Conservation (phyloP, 2,888 invertebrate species). For the Hirudinaria manillensis region DNA sequence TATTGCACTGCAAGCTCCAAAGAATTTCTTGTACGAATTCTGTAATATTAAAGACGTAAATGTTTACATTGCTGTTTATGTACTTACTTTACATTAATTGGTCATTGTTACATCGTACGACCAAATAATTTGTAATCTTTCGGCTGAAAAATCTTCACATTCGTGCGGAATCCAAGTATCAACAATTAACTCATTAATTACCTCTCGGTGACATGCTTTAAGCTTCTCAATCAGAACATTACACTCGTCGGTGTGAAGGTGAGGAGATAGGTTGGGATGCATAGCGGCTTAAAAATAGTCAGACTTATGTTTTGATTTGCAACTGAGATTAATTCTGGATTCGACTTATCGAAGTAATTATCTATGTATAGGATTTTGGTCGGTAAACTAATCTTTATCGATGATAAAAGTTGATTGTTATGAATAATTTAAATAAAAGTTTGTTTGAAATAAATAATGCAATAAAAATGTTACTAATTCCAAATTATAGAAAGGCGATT, state of each 20-base stretch:
- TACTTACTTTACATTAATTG: neutral
- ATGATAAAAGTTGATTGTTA: no score
- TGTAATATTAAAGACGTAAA: constrained; percentile 4
- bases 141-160: neutral
- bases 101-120: no score
- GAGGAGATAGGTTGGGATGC: constrained; percentile 22
- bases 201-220: constrained; percentile 10
- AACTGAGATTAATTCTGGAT: no score
- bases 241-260: constrained; percentile 20
- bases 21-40: constrained; percentile 20
- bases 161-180: no score
- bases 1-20: constrained; percentile 11
- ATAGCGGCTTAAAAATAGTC: neutral
- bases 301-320: no score
- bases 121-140: neutral
- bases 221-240: constrained; percentile 19
- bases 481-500: no score
- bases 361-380: no score
- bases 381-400: no score
- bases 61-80: neutral
- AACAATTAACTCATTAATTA: neutral
- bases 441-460: no score
- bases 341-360: no score
- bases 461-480: no score
- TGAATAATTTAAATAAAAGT: no score